Base-by-base conservation (phyloP, 1,140 invertebrate genomes). In the Oedothorax gibbosus region DNA sequence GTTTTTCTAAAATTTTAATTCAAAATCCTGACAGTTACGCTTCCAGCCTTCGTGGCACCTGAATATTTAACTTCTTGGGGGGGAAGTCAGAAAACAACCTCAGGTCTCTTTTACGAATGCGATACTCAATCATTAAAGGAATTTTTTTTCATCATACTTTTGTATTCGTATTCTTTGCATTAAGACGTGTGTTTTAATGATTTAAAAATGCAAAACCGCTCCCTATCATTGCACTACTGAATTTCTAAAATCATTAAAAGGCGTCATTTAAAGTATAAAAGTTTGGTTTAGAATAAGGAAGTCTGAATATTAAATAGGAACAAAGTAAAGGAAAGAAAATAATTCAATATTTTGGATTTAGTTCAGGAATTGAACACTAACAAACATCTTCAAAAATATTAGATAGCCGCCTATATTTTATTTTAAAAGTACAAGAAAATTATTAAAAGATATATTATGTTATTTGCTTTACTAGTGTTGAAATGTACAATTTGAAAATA, bases 101-200 rank as follows among this genome's bases (percentile, higher is more conserved):
- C 49, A 50, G 75, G 10, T 10, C 53, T 81, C n/a, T 35, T 35
- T 35, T n/a, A 69, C 35, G 76, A 51, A 68, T 51, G 60, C 71
- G 71, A 66, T 68, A 84, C 71, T 84, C 62, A 84, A 84, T 84
- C 81, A 84, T 84, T 76, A 84, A 68, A 72, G 53, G 81, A 12
- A 54, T 35, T 73, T 82, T 82, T 72, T 78, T 66, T 54, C n/a
- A n/a, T 35, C 35, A 35, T 35, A 35, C 35, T 35, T 35, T 35
- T 35, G 35, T 35, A 35, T 35, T 35, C 35, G 35, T 35, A 35
- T 35, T 35, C 35, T 35, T 35, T 35, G 35, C 35, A 35, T 35
- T 54, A 68, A 49, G 66, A 71, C 54, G 64, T 9, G 21, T 73
- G 64, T 73, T 84, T 84, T 84, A 84, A 84, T 84, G 81, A 84